Evolutionary conservation across 2,113 vertebrate genomes (phyloP).

Genomic region (Nipponia nippon): DNA sequence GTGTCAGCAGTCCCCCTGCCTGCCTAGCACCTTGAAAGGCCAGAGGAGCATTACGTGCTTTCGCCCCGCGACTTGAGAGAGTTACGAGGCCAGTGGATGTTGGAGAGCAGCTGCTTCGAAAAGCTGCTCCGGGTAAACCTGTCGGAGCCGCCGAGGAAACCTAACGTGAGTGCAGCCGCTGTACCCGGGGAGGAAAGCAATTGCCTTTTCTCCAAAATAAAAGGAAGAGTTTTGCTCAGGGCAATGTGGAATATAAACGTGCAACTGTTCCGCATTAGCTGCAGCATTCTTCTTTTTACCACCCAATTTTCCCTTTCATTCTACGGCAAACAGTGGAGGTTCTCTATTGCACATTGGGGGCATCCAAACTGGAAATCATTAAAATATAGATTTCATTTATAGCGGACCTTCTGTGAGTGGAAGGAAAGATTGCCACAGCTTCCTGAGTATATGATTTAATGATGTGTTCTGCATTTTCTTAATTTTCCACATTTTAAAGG

Average conservation of each 20-base stretch:
- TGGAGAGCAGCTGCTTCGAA: constrained; percentile 25
- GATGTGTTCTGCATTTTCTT: constrained; percentile 76
- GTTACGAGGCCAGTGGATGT: neutral
- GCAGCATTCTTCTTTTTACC: constrained; percentile 67
- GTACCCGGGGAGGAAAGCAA: constrained; percentile 1
- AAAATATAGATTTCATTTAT: constrained; percentile 67
- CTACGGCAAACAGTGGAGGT: constrained; percentile 27
- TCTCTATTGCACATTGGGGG: constrained; percentile 1
- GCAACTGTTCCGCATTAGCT: constrained; percentile 70
- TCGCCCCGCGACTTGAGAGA: neutral
- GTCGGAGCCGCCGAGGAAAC: constrained; percentile 50
- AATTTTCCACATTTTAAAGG: constrained; percentile 75
- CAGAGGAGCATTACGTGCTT: neutral
- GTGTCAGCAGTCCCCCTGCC: neutral
- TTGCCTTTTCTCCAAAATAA: constrained; percentile 60
- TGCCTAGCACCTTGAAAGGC: neutral
- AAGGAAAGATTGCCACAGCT: constrained; percentile 71
- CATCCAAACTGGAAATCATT: constrained; percentile 75
- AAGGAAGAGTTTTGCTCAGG: constrained; percentile 67
- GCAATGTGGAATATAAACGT: constrained; percentile 63
- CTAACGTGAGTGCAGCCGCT: constrained; percentile 47
- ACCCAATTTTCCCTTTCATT: constrained; percentile 64
- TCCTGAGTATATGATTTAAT: constrained; percentile 69
- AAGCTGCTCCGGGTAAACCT: constrained; percentile 60
- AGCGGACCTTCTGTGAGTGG: constrained; percentile 68